Evolutionary conservation across 1,140 invertebrate species (phyloP), one percentile per base, ranked within the genome.

Genomic region (Sipha flava): DNA sequence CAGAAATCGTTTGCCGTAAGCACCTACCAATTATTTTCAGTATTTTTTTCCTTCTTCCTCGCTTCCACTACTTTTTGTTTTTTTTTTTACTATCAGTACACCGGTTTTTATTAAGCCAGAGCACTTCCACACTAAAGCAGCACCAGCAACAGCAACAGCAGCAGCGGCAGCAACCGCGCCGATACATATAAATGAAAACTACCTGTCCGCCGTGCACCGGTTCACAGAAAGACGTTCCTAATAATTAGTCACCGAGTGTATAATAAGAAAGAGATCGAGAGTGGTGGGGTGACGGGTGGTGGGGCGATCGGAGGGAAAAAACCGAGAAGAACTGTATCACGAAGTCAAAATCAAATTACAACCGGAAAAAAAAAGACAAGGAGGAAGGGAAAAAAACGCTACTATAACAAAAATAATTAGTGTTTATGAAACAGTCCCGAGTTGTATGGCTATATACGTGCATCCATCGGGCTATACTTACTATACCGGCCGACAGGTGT

Each of bases 1-100:
- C 68, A 47, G 45, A 47, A 31, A 49, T 72, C 45, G 68, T 72
- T 72, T 72, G 68, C 68, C 68, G 68, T 72, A 72, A 72, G 68
- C 68, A 72, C 68, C 68, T 72, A 72, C 68, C 68, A 72, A 72
- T 72, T 72, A 72, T 72, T 72, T 72, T 72, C 43, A 72, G 68
- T 49, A 72, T 72, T 72, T 49, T 62, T 62, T 62, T 37, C n/a
- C 16, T 59, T 59, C 29, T 29, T 21, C n/a, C 12, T 40, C 26
- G 18, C 23, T 16, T 70, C 68, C 68, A 23, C 43, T 72, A 40
- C 18, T 45, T 45, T 45, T 70, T 26, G 18, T 43, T 68, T 47
- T 43, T 29, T 37, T 23, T 43, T 23, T 7, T 7, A 45, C 43
- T 0, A 47, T 37, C 45, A n/a, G 68, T 72, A 72, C 68, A 72